These are phyloP conservation scores for Thereva nobilitata DNA, from an alignment of 2,888 invertebrate species.

Conservation along the genomic window DNA sequence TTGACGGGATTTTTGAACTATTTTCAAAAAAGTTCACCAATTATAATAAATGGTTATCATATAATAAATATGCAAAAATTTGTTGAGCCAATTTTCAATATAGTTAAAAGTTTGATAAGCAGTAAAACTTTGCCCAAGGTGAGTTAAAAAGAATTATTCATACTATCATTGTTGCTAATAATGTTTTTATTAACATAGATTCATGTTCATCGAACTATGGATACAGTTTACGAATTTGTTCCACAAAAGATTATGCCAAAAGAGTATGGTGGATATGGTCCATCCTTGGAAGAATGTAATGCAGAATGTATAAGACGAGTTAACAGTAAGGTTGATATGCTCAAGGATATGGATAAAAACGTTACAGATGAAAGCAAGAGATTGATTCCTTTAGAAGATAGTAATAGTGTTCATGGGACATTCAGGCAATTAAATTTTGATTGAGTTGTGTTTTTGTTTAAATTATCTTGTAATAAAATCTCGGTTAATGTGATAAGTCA, in stretches of 20 bases:
- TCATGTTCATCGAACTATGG: conserved; percentile 62
- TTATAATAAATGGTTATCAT: conserved; percentile 64
- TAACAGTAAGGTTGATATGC: too few species aligned
- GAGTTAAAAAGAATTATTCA: conserved; percentile 33
- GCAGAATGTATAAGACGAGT: too few species aligned
- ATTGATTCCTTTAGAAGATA: too few species aligned
- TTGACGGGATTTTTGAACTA: conserved; percentile 63
- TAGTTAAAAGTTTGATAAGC: conserved; percentile 64
- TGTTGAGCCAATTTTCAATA: conserved; percentile 63
- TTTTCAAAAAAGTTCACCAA: conserved; percentile 65
- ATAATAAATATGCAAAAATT: conserved; percentile 64
- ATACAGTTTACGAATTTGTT: conserved; percentile 63
- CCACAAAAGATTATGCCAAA: conserved; percentile 64
- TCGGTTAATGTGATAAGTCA: too few species aligned
- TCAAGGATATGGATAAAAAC: too few species aligned
- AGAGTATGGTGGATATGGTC: conserved; percentile 68
- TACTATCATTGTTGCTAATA: too few species aligned
- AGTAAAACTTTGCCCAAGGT: conserved; percentile 67
- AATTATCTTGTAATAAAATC: too few species aligned
- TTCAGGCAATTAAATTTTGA: conserved; percentile 45
- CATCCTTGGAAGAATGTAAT: too few species aligned
- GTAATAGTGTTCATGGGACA: too few species aligned
- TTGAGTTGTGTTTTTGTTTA: conserved; percentile 22
- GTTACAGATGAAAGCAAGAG: too few species aligned
- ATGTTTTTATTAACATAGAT: conserved; percentile 57